Evolutionary conservation across 35 echinoderm and acorn worm genomes (phyloP).

Genomic region (Apostichopus californicus): DNA sequence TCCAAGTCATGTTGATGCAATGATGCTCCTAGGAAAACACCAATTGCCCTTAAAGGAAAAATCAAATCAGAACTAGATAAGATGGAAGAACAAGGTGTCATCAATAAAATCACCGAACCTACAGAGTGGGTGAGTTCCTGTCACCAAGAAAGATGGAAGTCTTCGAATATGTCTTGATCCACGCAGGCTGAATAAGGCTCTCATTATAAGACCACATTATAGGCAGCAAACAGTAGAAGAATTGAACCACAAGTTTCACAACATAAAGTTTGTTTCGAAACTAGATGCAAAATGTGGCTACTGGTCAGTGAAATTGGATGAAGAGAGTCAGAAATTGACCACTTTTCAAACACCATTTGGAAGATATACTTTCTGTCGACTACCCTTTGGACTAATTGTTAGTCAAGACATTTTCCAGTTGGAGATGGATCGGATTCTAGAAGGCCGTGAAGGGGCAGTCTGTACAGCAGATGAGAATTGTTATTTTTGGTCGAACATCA

Average conservation of each 20-base stretch:
- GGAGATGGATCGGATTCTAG: slow-evolving; percentile 35
- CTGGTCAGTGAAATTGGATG: slow-evolving; percentile 28
- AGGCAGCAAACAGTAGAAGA: slow-evolving; percentile 37
- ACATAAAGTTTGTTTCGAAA: slow-evolving; percentile 35
- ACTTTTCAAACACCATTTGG: slow-evolving; percentile 55
- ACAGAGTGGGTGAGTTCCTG: slow-evolving; percentile 62
- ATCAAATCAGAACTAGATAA: slow-evolving; percentile 51
- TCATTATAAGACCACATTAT: neutral
- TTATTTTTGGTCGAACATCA: slow-evolving; percentile 3
- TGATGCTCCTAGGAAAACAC: slow-evolving; percentile 42
- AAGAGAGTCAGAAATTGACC: slow-evolving; percentile 3
- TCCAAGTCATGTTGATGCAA: neutral
- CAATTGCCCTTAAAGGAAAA: slow-evolving; percentile 44
- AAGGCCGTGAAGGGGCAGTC: neutral
- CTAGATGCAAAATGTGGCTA: slow-evolving; percentile 47
- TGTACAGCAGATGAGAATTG: slow-evolving; percentile 42
- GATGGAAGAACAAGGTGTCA: slow-evolving; percentile 32
- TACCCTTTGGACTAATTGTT: slow-evolving; percentile 42
- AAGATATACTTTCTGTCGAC: neutral
- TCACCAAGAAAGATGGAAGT: slow-evolving; percentile 47
- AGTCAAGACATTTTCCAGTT: slow-evolving; percentile 57
- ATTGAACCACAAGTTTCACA: slow-evolving; percentile 40
- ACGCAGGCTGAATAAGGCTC: slow-evolving; percentile 29
- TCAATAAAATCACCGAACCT: slow-evolving; percentile 17
- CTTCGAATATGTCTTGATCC: slow-evolving; percentile 53